Percentiles rank a stretch among this genome's conserved stretches.
Evolutionary conservation across 2,113 vertebrate species (phyloP).

Genomic region (Limanda limanda): DNA sequence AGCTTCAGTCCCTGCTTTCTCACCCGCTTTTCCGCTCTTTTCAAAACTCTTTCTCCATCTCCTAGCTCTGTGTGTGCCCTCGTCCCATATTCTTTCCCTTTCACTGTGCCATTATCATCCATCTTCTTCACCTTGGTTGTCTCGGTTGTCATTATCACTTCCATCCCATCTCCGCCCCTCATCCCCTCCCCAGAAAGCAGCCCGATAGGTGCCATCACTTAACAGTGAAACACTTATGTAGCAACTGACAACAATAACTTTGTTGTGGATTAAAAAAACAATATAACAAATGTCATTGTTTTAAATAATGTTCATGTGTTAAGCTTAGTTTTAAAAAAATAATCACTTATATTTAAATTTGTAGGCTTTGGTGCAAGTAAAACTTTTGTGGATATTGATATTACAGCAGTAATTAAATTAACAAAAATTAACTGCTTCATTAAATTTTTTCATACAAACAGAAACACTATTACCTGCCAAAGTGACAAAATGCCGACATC

Average conservation of each 20-base stretch:
- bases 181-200: slow-evolving; percentile 26
- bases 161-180: slow-evolving; percentile 35
- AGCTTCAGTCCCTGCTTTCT: slow-evolving; percentile 18
- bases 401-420: no score
- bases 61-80: slow-evolving; percentile 11
- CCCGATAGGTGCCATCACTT: neutral
- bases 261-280: neutral
- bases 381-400: no score
- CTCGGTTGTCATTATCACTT: slow-evolving; percentile 37
- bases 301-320: neutral
- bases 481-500: no score
- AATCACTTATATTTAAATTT: neutral
- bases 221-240: slow-evolving; percentile 36
- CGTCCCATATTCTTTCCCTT: slow-evolving; percentile 24
- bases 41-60: neutral
- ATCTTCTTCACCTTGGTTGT: slow-evolving; percentile 64
- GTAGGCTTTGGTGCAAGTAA: neutral
- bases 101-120: slow-evolving; percentile 56
- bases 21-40: neutral
- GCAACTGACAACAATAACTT: neutral
- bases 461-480: no score
- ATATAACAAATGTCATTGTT: slow-evolving; percentile 7
- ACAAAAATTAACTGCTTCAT: no score
- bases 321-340: neutral
- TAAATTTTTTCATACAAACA: no score